Conservation (phyloP, 2,113 vertebrate genomes). For the Apeltes quadracus region DNA sequence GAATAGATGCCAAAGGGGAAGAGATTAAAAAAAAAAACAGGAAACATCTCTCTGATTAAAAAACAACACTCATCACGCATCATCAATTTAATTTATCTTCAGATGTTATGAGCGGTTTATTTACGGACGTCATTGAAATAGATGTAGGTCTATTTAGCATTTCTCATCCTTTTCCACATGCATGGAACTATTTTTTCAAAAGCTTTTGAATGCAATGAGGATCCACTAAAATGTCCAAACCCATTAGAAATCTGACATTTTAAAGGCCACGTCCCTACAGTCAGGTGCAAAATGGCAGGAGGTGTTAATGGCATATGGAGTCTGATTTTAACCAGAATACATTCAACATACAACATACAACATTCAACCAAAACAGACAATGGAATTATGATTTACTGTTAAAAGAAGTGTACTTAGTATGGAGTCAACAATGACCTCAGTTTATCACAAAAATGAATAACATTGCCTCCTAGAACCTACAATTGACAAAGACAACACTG, state of each 20-base stretch:
- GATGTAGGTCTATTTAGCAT: not conserved
- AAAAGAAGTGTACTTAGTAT: not conserved
- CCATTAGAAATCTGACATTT: conserved; percentile 28
- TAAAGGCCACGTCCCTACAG: conserved; percentile 18
- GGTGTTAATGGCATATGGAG: not conserved
- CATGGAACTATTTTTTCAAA: not conserved
- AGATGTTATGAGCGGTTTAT: not conserved
- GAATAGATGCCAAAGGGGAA: not conserved
- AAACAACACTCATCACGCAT: conserved; percentile 32
- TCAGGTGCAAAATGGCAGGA: conserved; percentile 19
- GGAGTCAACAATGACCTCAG: conserved; percentile 1
- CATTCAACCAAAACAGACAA: not conserved
- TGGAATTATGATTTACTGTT: not conserved
- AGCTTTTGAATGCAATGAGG: not conserved
- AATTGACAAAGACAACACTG: not conserved
- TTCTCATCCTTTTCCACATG: not conserved
- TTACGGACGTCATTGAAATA: not conserved
- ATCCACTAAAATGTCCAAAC: conserved; percentile 32
- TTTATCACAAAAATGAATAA: not conserved
- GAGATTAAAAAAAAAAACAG: not conserved
- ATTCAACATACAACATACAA: not conserved
- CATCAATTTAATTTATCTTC: conserved; percentile 4
- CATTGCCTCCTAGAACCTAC: not conserved
- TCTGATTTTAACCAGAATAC: not conserved
- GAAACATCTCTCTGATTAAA: conserved; percentile 28